Percentiles rank a stretch among this genome's conserved stretches.
Conservation (phyloP, 1,140 invertebrate species). For the Sarcophaga peregrina region DNA sequence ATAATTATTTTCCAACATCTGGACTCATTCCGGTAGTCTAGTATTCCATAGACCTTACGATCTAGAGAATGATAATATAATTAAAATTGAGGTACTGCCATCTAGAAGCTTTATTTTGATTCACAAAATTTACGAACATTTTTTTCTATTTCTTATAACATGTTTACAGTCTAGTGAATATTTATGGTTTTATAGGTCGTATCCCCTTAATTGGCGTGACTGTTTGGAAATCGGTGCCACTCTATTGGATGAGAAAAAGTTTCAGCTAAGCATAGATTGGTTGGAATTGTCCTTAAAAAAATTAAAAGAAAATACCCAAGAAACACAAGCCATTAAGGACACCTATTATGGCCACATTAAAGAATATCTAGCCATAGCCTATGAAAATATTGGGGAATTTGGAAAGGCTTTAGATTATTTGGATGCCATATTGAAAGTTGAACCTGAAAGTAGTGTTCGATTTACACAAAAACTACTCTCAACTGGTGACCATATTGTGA, state of each 20-base stretch:
- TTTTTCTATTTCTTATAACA: too few relatives aligned
- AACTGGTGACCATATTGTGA: not conserved
- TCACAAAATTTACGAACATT: too few relatives aligned
- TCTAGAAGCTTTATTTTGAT: too few relatives aligned
- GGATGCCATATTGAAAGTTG: slow-evolving; percentile 38
- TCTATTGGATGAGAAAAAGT: slow-evolving; percentile 49
- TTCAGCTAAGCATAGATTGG: slow-evolving; percentile 51
- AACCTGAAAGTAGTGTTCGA: slow-evolving; percentile 40
- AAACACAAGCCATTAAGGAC: not conserved
- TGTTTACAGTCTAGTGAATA: too few relatives aligned
- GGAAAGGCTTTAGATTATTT: slow-evolving; percentile 44
- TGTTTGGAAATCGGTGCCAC: slow-evolving; percentile 56
- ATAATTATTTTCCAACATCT: slow-evolving; percentile 50
- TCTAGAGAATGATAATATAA: slow-evolving; percentile 48
- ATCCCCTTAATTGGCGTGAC: slow-evolving; percentile 50
- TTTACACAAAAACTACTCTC: slow-evolving; percentile 6
- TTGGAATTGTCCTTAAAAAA: slow-evolving; percentile 43
- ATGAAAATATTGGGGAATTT: slow-evolving; percentile 51
- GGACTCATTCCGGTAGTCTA: slow-evolving; percentile 54
- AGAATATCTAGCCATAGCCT: slow-evolving; percentile 54
- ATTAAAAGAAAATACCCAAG: not conserved
- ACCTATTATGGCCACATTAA: not conserved
- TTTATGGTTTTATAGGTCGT: not conserved
- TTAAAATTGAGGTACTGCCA: slow-evolving; percentile 44
- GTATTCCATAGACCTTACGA: slow-evolving; percentile 56